These are phyloP conservation scores for Plagiodera versicolora DNA, from an alignment of 2,888 invertebrate species.

Conservation along the genomic window DNA sequence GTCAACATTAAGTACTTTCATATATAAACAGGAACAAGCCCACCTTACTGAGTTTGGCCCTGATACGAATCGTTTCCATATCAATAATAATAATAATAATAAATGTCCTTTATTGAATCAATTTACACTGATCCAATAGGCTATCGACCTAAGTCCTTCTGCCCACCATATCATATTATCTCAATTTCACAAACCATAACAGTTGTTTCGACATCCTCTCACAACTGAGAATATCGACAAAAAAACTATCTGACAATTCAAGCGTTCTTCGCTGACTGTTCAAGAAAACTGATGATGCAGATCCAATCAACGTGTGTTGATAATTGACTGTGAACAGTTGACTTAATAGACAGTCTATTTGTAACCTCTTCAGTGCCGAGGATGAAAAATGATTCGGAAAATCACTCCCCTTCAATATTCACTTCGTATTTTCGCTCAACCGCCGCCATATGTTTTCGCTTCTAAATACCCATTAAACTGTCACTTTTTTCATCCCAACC, in stretches of 20 bases:
- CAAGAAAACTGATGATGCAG: no score
- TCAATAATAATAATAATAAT: no score
- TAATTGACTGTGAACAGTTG: background rate
- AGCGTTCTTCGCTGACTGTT: no score
- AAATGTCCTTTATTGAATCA: no score
- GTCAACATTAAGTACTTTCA: constrained; percentile 9
- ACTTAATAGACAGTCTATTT: background rate
- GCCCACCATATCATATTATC: no score
- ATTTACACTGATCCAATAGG: no score
- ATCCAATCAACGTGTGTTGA: background rate
- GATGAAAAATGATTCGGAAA: constrained; percentile 2
- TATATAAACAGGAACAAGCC: background rate
- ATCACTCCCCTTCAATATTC: background rate
- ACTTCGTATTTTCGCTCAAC: constrained; percentile 1
- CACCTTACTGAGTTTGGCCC: constrained; percentile 4
- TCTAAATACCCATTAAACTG: constrained; percentile 17
- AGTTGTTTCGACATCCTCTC: no score
- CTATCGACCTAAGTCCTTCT: no score
- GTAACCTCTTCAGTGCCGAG: background rate
- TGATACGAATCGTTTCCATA: constrained; percentile 1
- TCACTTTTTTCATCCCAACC: constrained; percentile 13
- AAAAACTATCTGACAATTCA: no score
- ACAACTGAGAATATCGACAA: no score
- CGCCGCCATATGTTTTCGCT: constrained; percentile 8
- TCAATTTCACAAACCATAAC: no score